phyloP scores from a whole-genome alignment of 2,797 vertebrate species.

The Bovichtus diacanthus region DNA sequence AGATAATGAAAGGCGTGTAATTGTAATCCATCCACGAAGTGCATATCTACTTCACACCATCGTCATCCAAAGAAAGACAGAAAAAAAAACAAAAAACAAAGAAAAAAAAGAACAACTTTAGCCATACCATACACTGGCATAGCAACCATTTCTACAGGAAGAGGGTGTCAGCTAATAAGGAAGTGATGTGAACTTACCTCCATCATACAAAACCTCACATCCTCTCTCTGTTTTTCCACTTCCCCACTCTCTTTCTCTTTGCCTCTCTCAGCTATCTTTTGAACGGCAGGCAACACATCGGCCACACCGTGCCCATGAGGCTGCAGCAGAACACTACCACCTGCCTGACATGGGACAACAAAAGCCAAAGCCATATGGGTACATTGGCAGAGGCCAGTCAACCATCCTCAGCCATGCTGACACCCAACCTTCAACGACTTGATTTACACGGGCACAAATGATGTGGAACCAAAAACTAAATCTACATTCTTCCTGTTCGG shows the following conservation, averaged over 20 bases:
- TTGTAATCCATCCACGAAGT: conserved; percentile 62
- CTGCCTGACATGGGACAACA: conserved; percentile 86
- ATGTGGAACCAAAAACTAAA: conserved; percentile 10
- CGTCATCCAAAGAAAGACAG: conserved; percentile 54
- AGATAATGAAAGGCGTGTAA: conserved; percentile 59
- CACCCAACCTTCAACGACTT: conserved; percentile 50
- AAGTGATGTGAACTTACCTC: conserved; percentile 80
- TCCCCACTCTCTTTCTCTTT: conserved; percentile 62
- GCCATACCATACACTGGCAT: conserved; percentile 73
- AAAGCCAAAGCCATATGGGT: conserved; percentile 82
- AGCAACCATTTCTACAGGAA: conserved; percentile 67
- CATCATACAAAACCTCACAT: conserved; percentile 79
- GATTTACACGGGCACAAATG: conserved; percentile 56
- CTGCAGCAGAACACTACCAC: conserved; percentile 85
- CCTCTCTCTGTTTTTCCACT: conserved; percentile 69
- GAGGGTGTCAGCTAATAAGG: conserved; percentile 67
- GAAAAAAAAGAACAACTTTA: conserved; percentile 39
- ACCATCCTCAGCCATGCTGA: conserved; percentile 56
- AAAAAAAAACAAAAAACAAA: background rate
- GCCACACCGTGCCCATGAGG: conserved; percentile 82
- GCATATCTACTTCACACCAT: conserved; percentile 69
- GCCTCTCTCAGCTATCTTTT: conserved; percentile 83
- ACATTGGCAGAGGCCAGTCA: conserved; percentile 68
- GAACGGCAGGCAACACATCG: conserved; percentile 84
- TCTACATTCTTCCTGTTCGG: background rate